phyloP scores from a whole-genome alignment of 2,888 invertebrate species.

The Nomada lathburiana region DNA sequence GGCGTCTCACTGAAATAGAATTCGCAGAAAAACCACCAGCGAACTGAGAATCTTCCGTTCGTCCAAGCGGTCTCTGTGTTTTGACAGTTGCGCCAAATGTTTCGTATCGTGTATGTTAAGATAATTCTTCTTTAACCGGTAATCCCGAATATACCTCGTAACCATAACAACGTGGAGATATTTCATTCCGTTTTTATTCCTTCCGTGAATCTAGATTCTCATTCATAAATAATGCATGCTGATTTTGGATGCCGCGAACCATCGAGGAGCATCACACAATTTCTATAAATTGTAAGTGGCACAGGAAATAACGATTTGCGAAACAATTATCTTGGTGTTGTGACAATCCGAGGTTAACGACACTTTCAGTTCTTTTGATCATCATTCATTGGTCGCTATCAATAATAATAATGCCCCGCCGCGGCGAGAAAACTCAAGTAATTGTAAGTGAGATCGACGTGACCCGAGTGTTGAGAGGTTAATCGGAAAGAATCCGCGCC shows the following conservation, averaged over 20 bases:
- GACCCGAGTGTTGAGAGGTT: constrained; percentile 49
- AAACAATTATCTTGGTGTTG: background rate
- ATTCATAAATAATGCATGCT: too few species aligned
- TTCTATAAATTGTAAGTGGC: background rate
- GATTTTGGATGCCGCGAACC: too few species aligned
- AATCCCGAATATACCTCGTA: constrained; percentile 12
- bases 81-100: constrained; percentile 51
- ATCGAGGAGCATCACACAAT: background rate
- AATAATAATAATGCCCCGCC: constrained; percentile 27
- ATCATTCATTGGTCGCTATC: constrained; percentile 27
- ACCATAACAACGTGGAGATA: constrained; percentile 7
- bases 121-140: constrained; percentile 36
- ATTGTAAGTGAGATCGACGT: constrained; percentile 76
- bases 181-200: background rate
- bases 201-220: background rate
- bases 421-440: constrained; percentile 50
- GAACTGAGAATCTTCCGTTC: constrained; percentile 28
- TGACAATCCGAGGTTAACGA: constrained; percentile 34
- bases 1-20: constrained; percentile 56
- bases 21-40: constrained; percentile 59
- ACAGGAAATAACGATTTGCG: background rate
- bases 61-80: constrained; percentile 32
- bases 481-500: constrained; percentile 42
- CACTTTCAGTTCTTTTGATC: constrained; percentile 29
- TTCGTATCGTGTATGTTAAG: constrained; percentile 6